Base-by-base conservation (phyloP, 1,140 invertebrate species). In the Listronotus bonariensis region DNA sequence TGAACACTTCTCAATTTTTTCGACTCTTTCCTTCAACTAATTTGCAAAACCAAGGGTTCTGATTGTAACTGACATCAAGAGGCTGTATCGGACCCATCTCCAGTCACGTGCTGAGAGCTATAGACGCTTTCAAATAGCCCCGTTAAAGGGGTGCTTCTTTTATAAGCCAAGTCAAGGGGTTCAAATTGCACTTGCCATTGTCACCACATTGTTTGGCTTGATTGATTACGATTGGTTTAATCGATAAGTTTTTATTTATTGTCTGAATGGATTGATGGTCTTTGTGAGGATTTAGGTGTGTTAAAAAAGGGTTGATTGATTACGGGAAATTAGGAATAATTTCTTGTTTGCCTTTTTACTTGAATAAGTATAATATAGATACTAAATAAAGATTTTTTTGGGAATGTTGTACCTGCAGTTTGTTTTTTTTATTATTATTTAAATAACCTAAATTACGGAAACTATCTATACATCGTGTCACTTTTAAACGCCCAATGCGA, bases 281-380 rank as follows among this genome's bases (percentile, higher is more conserved):
- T 53, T 53, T 52, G 26, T 31, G 26, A 26, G 11, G 36, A 60
- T 36, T 32, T 17, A 49, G 8, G n/a, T n/a, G n/a, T n/a, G n/a
- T n/a, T n/a, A n/a, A n/a, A n/a, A n/a, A 62, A 54, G 59, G 49
- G 36, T 38, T 62, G 59, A 62, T 62, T 40, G 59, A 62, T 62
- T 34, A 10, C 10, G 9, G 7, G 14, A 9, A 20, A 56, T 56
- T 56, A 4, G 5, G 32, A 34, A 9, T 34, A 34, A n/a, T n/a
- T n/a, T n/a, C n/a, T n/a, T n/a, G n/a, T n/a, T n/a, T n/a, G n/a
- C n/a, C n/a, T n/a, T n/a, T n/a, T n/a, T n/a, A n/a, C n/a, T n/a
- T n/a, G n/a, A n/a, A n/a, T n/a, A n/a, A n/a, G n/a, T n/a, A n/a
- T n/a, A n/a, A n/a, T n/a, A n/a, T n/a, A n/a, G n/a, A n/a, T n/a